Conservation (phyloP, 2,797 vertebrate genomes). For the Eremophila alpestris region DNA sequence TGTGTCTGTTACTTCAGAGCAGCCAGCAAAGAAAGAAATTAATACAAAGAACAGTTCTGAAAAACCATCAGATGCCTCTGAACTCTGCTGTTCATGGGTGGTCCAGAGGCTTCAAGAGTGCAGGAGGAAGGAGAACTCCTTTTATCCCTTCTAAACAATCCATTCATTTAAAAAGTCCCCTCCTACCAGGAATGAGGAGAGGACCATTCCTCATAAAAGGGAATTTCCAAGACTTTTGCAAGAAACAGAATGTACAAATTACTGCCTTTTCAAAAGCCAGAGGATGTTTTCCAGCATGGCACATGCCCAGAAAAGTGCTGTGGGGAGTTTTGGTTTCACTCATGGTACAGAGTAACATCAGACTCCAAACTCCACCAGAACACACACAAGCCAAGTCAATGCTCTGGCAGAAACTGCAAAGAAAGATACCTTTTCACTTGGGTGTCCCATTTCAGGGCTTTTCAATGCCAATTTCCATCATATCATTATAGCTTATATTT, state of each 20-base stretch:
- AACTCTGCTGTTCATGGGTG: slow-evolving; percentile 7
- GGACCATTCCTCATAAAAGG: neutral
- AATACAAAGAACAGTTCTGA: neutral
- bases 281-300: neutral
- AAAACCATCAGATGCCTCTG: neutral
- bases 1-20: neutral
- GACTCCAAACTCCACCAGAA: neutral
- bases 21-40: neutral
- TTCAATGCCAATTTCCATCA: neutral
- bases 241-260: slow-evolving; percentile 18
- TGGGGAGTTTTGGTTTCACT: neutral
- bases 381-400: neutral
- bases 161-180: neutral
- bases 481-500: neutral
- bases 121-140: neutral
- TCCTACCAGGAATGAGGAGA: neutral
- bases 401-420: neutral
- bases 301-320: neutral
- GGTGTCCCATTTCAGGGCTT: neutral
- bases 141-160: neutral
- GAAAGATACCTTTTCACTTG: neutral
- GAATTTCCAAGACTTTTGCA: neutral
- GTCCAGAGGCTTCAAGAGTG: neutral
- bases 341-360: neutral
- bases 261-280: neutral